Percentiles rank a stretch among this genome's conserved stretches.
Evolutionary conservation across 1,140 invertebrate species (phyloP).

Genomic region (Micrasema longulum): DNA sequence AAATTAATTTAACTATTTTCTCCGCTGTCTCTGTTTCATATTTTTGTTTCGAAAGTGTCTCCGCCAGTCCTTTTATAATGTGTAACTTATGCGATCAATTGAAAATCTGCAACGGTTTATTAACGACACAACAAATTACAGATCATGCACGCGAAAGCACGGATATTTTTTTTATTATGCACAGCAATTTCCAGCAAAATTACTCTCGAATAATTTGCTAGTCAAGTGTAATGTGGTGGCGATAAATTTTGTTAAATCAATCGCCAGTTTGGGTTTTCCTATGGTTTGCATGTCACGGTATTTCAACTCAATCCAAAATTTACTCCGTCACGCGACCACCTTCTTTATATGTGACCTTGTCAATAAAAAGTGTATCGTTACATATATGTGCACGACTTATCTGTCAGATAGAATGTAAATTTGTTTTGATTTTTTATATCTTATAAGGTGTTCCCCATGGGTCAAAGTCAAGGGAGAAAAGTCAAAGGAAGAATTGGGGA

Average conservation of each 20-base stretch:
- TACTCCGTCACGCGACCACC: background rate
- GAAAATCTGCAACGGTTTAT: too few species aligned
- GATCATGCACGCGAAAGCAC: background rate
- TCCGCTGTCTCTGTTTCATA: too few species aligned
- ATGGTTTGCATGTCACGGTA: background rate
- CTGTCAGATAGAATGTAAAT: background rate
- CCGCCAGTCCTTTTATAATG: too few species aligned
- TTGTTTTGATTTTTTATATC: background rate
- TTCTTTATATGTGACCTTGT: background rate
- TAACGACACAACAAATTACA: too few species aligned
- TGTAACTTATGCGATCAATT: too few species aligned
- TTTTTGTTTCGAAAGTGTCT: too few species aligned
- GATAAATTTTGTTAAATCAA: constrained; percentile 6
- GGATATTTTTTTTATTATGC: background rate
- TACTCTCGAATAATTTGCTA: background rate
- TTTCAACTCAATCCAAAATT: background rate
- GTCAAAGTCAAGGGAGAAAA: background rate
- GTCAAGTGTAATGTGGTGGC: background rate
- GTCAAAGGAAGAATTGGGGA: too few species aligned
- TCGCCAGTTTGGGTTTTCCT: background rate
- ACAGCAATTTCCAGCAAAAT: background rate
- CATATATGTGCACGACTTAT: background rate
- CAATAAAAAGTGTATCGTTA: background rate
- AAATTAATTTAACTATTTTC: too few species aligned
- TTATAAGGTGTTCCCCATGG: background rate